Conservation (phyloP, 2,113 vertebrate genomes). For the Pycnonotus jocosus region DNA sequence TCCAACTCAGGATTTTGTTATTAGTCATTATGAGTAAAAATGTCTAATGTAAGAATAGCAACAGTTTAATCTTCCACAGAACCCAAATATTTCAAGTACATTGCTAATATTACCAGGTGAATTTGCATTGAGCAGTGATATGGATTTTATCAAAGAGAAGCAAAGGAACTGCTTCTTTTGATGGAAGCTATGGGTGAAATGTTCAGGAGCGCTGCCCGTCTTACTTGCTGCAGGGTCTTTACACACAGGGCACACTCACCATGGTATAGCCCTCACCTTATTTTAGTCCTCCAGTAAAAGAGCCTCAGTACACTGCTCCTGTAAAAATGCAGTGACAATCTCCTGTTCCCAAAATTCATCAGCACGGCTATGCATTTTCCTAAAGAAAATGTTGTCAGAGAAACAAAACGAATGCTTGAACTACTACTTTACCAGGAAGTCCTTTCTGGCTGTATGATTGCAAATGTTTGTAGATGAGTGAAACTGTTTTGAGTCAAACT, state of each 20-base stretch:
- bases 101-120: neutral
- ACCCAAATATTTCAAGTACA: neutral
- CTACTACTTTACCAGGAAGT: neutral
- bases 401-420: neutral
- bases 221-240: neutral
- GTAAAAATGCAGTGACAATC: neutral
- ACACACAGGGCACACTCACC: neutral
- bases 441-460: neutral
- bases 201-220: neutral
- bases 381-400: neutral
- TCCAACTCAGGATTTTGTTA: neutral
- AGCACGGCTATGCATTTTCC: neutral
- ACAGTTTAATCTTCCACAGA: neutral
- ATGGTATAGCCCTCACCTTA: neutral
- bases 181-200: neutral
- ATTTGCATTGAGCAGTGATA: neutral
- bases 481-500: neutral
- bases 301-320: neutral
- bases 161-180: neutral
- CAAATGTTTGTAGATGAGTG: neutral
- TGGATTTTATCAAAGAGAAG: neutral
- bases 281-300: neutral
- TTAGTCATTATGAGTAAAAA: neutral
- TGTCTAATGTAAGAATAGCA: neutral
- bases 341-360: neutral